Base-by-base conservation (phyloP, 2,888 invertebrate genomes). In the Cryptocephalus primarius region DNA sequence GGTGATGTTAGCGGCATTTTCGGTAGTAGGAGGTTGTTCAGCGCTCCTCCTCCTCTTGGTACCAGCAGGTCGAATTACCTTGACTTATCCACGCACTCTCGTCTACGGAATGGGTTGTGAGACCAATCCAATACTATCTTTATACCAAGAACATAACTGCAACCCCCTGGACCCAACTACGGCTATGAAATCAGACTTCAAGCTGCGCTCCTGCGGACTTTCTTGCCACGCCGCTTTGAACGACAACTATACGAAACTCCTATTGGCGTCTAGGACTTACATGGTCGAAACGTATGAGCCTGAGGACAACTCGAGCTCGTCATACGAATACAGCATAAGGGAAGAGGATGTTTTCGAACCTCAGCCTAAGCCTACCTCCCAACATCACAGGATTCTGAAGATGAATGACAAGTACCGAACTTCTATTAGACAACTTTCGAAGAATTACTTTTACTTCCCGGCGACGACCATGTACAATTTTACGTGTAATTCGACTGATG, bases 21-120 rank as follows among this genome's bases (percentile, higher is more conserved):
- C 85, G 34, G 75, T 76, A 12, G 63, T 82, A 48, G 83, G 83
- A 13, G 85, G 85, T 8, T 73, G 71, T 6, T 78, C 82, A 6
- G 80, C 84, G 0, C 69, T 86, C 42, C 71, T 85, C 13, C 70
- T 86, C 45, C 72, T 85, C 32, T 70, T 80, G 9, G 84, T 87
- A 36, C 86, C 86, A 1, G 79, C 83, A 8, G 85, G 84, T 13
- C 72, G 85, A 53, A 74, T 83, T 55, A 81, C 77, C 1, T 72
- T 83, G 40, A 76, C 76, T 9, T 82, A 79, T 60, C 84, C 85
- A 8, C 72, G 77, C 4, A 68, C 72, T 40, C 73, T 79, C 11
- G 75, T 82, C 52, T 69, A 85, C 55, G 73, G 80, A 34, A 62
- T 80, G 32, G 69, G 74, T 4, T 84, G 84, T 59, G 56, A 59